Conservation (phyloP, 2,888 invertebrate species). For the Phortica okadai region DNA sequence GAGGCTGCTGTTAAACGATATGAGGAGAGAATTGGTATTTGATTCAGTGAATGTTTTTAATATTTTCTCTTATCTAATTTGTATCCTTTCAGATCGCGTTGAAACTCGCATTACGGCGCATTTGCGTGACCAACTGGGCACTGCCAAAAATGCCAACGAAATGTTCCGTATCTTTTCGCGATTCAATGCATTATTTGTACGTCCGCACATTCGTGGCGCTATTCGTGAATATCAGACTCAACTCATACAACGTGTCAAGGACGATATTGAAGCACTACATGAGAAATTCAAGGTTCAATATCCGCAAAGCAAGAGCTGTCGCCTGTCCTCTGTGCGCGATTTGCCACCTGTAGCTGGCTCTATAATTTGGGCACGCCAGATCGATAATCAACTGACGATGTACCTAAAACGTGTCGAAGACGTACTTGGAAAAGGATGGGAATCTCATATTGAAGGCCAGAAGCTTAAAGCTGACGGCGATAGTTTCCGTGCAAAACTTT, state of each 20-base stretch:
- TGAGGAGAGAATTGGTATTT: conserved; percentile 93
- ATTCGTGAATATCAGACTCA: conserved; percentile 99
- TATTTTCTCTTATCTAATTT: neutral
- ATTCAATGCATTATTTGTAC: conserved; percentile 98
- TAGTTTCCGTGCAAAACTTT: conserved; percentile 96
- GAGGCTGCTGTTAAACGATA: conserved; percentile 98
- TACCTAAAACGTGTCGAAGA: conserved; percentile 98
- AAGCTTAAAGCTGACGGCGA: conserved; percentile 98
- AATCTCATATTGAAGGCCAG: conserved; percentile 98
- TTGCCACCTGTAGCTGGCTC: conserved; percentile 98
- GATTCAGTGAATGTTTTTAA: neutral
- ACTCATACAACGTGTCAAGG: conserved; percentile 98
- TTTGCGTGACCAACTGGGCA: conserved; percentile 97
- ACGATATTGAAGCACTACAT: conserved; percentile 98
- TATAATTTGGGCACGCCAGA: conserved; percentile 99
- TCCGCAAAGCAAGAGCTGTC: conserved; percentile 94
- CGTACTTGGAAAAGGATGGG: conserved; percentile 99
- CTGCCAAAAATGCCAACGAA: conserved; percentile 99
- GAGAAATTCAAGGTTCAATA: conserved; percentile 99
- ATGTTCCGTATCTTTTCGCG: conserved; percentile 99
- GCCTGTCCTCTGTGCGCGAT: conserved; percentile 93
- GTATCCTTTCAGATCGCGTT: conserved; percentile 83
- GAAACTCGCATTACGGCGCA: conserved; percentile 98
- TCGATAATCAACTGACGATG: conserved; percentile 96
- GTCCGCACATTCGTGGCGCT: conserved; percentile 98